phyloP scores from a whole-genome alignment of 2,797 vertebrate genomes.

The Dromococcyx pavoninus region DNA sequence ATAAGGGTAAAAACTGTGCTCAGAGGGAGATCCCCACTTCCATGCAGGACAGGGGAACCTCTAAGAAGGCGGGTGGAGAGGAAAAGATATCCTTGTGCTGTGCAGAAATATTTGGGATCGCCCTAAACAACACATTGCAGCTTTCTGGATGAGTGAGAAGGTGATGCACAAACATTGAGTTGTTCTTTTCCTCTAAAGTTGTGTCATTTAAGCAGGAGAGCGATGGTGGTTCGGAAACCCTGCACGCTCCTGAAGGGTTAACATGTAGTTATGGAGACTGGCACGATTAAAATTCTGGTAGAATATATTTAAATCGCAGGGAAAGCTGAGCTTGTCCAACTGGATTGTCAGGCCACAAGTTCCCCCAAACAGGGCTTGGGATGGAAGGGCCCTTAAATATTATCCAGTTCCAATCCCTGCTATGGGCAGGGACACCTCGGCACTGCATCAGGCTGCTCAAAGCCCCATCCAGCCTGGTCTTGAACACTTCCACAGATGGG shows the following conservation, averaged over 20 bases:
- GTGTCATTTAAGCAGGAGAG: background rate
- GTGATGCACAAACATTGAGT: background rate
- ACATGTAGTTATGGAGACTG: background rate
- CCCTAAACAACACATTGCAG: background rate
- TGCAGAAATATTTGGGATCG: background rate
- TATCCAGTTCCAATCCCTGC: no score
- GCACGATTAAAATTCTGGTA: conserved; percentile 7
- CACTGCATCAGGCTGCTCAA: no score
- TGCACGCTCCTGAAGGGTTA: background rate
- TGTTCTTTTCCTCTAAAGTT: background rate
- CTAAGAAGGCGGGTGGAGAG: background rate
- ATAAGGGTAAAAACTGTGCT: background rate
- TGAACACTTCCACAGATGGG: no score
- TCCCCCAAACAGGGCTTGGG: background rate
- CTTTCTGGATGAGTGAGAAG: background rate
- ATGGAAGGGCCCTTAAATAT: no score
- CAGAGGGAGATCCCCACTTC: background rate
- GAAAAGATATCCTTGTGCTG: background rate
- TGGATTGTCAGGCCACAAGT: conserved; percentile 43
- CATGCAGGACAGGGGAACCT: background rate
- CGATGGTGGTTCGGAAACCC: background rate
- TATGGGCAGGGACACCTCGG: no score
- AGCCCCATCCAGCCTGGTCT: no score
- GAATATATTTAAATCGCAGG: conserved; percentile 40
- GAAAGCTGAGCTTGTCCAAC: conserved; percentile 57